phyloP scores from a whole-genome alignment of 2,113 vertebrate genomes.

The Coturnix japonica region DNA sequence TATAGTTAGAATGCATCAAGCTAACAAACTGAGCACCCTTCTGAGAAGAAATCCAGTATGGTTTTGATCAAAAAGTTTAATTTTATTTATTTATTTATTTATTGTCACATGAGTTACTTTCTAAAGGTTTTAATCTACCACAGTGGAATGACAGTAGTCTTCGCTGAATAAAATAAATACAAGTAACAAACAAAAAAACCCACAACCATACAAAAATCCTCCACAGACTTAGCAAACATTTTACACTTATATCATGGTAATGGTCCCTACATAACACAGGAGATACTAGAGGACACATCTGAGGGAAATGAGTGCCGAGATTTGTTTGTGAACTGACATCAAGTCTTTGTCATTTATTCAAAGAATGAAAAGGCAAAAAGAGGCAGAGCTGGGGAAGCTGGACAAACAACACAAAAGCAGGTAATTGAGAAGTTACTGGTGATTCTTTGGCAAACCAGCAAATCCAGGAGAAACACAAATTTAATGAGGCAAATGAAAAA shows the following conservation, averaged over 20 bases:
- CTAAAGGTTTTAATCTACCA: not conserved
- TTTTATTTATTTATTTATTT: no score
- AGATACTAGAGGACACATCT: not conserved
- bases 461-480: not conserved
- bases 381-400: not conserved
- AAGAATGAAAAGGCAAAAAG: not conserved
- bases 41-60: not conserved
- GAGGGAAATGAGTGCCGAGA: fast-evolving
- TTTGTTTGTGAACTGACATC: not conserved
- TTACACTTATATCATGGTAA: not conserved
- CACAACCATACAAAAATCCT: not conserved
- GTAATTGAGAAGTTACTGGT: not conserved
- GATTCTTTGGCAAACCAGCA: not conserved
- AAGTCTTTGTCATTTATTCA: not conserved
- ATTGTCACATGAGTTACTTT: not conserved
- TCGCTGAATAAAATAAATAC: not conserved
- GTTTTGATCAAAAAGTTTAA: not conserved
- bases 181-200: not conserved
- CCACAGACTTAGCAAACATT: not conserved
- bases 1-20: not conserved
- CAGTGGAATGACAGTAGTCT: not conserved
- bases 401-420: not conserved
- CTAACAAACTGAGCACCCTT: not conserved
- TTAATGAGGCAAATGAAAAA: not conserved
- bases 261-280: not conserved